phyloP scores from a whole-genome alignment of 2,797 vertebrate species.

The Pangasius sanitwongsei region DNA sequence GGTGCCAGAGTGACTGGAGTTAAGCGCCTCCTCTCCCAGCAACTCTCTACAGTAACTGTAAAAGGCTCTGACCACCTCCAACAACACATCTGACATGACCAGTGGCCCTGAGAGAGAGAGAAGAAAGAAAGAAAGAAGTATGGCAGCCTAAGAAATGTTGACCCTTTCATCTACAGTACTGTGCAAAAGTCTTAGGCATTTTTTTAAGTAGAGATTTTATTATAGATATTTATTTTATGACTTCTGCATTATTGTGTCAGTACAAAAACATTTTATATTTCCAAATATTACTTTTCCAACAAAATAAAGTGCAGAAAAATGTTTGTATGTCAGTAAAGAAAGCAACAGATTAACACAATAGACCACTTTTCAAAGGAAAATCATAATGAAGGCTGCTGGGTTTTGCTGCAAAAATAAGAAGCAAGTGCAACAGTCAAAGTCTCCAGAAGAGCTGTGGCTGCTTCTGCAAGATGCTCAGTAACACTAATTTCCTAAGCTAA shows the following conservation, averaged over 20 bases:
- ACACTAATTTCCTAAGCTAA: too few relatives aligned
- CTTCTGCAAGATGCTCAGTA: too few relatives aligned
- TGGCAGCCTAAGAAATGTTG: background rate
- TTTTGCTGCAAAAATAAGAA: too few relatives aligned
- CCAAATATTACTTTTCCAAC: too few relatives aligned
- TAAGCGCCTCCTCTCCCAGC: conserved; percentile 79
- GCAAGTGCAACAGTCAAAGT: too few relatives aligned
- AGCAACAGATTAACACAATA: background rate
- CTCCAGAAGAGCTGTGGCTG: too few relatives aligned
- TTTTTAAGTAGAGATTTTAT: too few relatives aligned
- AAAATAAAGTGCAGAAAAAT: too few relatives aligned
- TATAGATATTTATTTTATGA: background rate
- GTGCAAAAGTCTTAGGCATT: background rate
- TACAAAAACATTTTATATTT: too few relatives aligned
- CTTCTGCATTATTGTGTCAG: background rate
- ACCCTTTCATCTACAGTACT: background rate
- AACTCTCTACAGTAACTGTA: conserved; percentile 86
- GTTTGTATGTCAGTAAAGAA: background rate
- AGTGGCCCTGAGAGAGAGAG: conserved; percentile 77
- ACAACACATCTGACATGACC: conserved; percentile 83
- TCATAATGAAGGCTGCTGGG: too few relatives aligned
- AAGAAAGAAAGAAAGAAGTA: background rate
- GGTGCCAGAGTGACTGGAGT: conserved; percentile 82
- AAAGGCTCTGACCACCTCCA: conserved; percentile 93
- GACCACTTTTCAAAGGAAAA: too few relatives aligned